Evolutionary conservation across 2,888 invertebrate species (phyloP).

Genomic region (Mythimna pallens): DNA sequence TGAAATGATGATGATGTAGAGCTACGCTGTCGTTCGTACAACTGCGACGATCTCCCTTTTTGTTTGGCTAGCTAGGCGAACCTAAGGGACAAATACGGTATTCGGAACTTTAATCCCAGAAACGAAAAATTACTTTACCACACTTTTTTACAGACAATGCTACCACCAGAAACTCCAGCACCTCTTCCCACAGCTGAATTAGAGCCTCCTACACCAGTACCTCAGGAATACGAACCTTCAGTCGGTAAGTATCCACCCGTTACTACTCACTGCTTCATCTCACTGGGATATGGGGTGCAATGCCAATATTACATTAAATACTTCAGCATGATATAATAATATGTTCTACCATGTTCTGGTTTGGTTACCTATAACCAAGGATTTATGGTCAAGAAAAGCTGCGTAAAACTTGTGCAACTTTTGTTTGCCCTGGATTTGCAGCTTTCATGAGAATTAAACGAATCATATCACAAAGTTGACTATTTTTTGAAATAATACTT

Average conservation of each 20-base stretch:
- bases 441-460: conserved; percentile 9
- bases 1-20: no score
- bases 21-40: no score
- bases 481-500: not conserved
- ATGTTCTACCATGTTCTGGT: conserved; percentile 47
- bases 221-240: conserved; percentile 88
- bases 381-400: conserved; percentile 8
- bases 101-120: no score
- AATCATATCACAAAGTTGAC: conserved; percentile 5
- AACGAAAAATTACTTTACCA: no score
- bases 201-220: conserved; percentile 88
- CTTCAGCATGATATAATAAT: conserved; percentile 46
- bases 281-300: conserved; percentile 55
- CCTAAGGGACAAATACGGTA: no score
- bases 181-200: conserved; percentile 75
- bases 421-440: not conserved
- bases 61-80: no score
- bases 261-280: conserved; percentile 19
- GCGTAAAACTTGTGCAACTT: not conserved
- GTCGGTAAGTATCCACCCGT: conserved; percentile 78
- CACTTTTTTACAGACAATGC: conserved; percentile 66
- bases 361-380: conserved; percentile 26
- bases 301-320: conserved; percentile 18
- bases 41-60: no score
- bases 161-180: conserved; percentile 83